Conservation (phyloP, 1,140 invertebrate species). For the Lethrus apterus region DNA sequence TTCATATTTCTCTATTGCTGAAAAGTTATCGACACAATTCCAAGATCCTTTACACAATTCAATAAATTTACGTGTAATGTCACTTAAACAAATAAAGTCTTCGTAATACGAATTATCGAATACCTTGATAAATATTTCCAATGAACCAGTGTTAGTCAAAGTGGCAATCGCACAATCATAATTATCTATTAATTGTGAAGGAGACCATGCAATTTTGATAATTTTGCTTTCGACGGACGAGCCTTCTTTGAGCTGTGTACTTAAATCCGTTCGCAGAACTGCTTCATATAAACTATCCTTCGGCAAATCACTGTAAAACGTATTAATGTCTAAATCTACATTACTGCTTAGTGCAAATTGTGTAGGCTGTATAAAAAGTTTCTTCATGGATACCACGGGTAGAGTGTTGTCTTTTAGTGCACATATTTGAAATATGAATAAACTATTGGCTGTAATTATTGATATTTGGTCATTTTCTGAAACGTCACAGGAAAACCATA, state of each 20-base stretch:
- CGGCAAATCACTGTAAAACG: conserved; percentile 20
- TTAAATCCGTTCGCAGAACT: conserved; percentile 15
- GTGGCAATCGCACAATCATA: conserved; percentile 22
- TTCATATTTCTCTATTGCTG: conserved; percentile 13
- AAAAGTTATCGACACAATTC: conserved; percentile 14
- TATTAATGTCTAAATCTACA: conserved; percentile 25
- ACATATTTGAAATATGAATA: conserved; percentile 3
- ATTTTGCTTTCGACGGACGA: conserved; percentile 12
- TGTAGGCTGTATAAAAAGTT: conserved; percentile 17
- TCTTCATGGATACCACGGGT: conserved; percentile 13
- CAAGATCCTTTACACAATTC: conserved; percentile 18
- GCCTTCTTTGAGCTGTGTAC: conserved; percentile 16
- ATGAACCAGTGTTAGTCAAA: conserved; percentile 24
- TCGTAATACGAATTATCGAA: conserved; percentile 19
- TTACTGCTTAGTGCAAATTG: conserved; percentile 19
- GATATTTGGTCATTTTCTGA: conserved; percentile 6
- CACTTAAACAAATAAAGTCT: conserved; percentile 20
- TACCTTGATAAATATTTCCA: conserved; percentile 24
- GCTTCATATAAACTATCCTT: conserved; percentile 23
- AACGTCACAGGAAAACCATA: conserved; percentile 1
- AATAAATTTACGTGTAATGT: conserved; percentile 24
- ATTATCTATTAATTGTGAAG: conserved; percentile 18
- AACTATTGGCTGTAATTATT: background rate
- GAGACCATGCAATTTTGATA: conserved; percentile 23
- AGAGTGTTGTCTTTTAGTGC: background rate